These are phyloP conservation scores for Ceratosolen solmsi DNA, from an alignment of 1,140 invertebrate species.

Conservation along the genomic window DNA sequence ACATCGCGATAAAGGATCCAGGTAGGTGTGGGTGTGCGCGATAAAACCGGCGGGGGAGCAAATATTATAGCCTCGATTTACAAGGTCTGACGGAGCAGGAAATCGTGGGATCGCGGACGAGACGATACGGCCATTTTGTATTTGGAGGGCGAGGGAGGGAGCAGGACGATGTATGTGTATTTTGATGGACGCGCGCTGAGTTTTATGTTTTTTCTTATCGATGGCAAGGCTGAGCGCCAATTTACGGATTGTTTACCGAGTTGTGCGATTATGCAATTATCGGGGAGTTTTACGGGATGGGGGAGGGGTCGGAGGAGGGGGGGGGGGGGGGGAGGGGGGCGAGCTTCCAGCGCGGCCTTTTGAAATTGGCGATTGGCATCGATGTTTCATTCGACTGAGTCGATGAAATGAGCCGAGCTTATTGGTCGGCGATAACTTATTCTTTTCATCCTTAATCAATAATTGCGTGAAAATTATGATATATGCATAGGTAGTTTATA, in stretches of 20 bases:
- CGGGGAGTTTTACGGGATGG: no score
- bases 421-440: no score
- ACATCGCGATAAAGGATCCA: background rate
- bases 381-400: no score
- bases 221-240: background rate
- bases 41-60: background rate
- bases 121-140: conserved; percentile 34
- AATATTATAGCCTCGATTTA: conserved; percentile 5
- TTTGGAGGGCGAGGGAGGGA: no score
- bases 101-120: conserved; percentile 6
- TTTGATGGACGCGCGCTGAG: conserved; percentile 56
- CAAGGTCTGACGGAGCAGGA: background rate
- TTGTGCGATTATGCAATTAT: background rate
- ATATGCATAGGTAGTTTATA: no score
- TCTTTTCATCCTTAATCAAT: no score
- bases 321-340: no score
- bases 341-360: no score
- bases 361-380: no score
- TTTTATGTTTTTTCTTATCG: background rate
- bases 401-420: no score
- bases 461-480: no score
- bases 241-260: background rate
- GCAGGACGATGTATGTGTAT: conserved; percentile 20
- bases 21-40: background rate
- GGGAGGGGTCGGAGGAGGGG: no score